Conservation (phyloP, 2,888 invertebrate species). For the Euzetes globulus region DNA sequence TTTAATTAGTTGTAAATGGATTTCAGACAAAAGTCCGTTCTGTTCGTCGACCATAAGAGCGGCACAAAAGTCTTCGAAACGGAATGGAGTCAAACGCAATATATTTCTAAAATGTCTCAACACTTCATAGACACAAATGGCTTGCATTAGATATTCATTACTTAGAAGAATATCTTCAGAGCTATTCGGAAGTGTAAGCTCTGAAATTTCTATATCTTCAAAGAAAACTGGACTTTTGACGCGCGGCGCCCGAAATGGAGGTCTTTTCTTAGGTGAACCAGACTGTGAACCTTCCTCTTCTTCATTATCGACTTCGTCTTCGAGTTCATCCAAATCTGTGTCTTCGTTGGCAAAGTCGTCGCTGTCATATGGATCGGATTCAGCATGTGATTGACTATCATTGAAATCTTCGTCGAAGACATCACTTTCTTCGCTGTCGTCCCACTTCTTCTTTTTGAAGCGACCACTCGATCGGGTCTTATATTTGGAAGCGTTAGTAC, state of each 20-base stretch:
- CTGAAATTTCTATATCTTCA: constrained; percentile 29
- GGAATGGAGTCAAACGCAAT: constrained; percentile 81
- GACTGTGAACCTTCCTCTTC: constrained; percentile 15
- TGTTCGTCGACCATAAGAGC: constrained; percentile 85
- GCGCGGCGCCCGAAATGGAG: constrained; percentile 4
- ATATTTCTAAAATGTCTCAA: constrained; percentile 76
- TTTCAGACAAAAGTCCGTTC: constrained; percentile 79
- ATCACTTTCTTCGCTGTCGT: constrained; percentile 38
- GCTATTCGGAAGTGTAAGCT: constrained; percentile 60
- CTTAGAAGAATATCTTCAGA: constrained; percentile 83
- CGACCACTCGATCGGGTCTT: constrained; percentile 18
- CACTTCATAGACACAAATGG: constrained; percentile 88
- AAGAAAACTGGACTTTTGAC: constrained; percentile 27
- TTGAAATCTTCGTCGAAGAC: constrained; percentile 38
- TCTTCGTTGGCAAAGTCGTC: constrained; percentile 29
- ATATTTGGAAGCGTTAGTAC: constrained; percentile 21
- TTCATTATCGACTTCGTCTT: constrained; percentile 32
- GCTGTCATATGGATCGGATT: constrained; percentile 32
- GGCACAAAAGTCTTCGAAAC: constrained; percentile 94
- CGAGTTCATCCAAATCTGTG: constrained; percentile 33
- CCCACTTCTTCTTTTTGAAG: not conserved
- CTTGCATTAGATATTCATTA: constrained; percentile 66
- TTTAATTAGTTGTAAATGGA: constrained; percentile 87
- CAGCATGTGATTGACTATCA: constrained; percentile 38
- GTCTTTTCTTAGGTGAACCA: constrained; percentile 2